Percentiles rank a stretch among this genome's conserved stretches.
Evolutionary conservation across 2,797 vertebrate genomes (phyloP).

Genomic region (Ptychadena robeensis): DNA sequence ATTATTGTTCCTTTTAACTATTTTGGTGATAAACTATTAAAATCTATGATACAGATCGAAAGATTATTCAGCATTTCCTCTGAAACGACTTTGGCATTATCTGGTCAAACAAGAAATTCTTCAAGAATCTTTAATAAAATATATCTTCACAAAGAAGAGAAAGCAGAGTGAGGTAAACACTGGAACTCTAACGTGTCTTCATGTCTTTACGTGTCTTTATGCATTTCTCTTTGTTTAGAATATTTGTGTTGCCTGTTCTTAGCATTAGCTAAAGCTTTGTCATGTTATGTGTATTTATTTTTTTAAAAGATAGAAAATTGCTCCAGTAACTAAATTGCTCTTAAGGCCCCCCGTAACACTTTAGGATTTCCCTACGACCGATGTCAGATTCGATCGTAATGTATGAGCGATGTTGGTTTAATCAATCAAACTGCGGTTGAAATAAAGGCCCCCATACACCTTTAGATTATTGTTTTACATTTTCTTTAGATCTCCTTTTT

Average conservation of each 20-base stretch:
- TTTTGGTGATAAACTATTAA: not conserved
- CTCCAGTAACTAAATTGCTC: not conserved
- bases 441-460: no score
- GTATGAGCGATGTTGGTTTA: no score
- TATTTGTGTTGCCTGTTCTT: not conserved
- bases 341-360: no score
- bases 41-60: slow-evolving; percentile 79
- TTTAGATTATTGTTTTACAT: no score
- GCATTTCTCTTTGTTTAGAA: not conserved
- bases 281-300: not conserved
- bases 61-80: slow-evolving; percentile 90
- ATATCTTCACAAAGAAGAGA: slow-evolving; percentile 97
- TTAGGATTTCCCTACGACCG: no score
- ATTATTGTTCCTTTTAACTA: not conserved
- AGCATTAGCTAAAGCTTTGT: not conserved
- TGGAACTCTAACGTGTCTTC: slow-evolving; percentile 6
- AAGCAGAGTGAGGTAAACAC: slow-evolving; percentile 94
- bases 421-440: no score
- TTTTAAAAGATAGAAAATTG: not conserved
- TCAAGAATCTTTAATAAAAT: slow-evolving; percentile 93
- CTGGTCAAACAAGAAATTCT: slow-evolving; percentile 96
- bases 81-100: slow-evolving; percentile 94
- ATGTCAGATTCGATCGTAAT: no score
- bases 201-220: not conserved
- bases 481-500: no score